Evolutionary conservation across 2,888 invertebrate species (phyloP), one percentile per base, ranked within the genome.

Genomic region (Frankliniella intonsa): DNA sequence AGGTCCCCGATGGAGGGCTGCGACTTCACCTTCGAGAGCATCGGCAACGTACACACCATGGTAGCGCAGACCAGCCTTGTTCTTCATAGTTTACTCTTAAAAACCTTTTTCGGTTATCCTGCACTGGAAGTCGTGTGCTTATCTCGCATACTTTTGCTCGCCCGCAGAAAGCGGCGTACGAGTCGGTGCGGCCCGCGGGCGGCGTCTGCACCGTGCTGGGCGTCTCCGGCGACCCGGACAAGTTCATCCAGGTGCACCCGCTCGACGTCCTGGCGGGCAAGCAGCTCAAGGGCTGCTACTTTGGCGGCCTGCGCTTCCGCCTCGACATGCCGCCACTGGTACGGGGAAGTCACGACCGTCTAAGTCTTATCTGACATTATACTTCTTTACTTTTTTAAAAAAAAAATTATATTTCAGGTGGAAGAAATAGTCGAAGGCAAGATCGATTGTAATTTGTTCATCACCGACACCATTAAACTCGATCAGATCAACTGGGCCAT

Each of bases 11-110:
- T 88, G 84, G 89, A 89, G 25, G 89, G 89, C 11, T 86, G 87
- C 82, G 89, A 89, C 84, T 89, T 86, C 84, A 89, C 89, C 0
- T 89, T 89, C 85, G 89, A 89, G 84, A 89, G 89, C 84, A 87
- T 89, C 82, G 89, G 89, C 51, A 89, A 76, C 69, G 69, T 76
- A 2, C 9, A 25, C 11, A 76, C 69, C 10, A 76, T 76, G 69
- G 69, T 76, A 25, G 69, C n/a, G 65, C 55, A 55, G 7, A 55
- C 1, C 55, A 55, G 7, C 55, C 7, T 55, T 55, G 7, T 55
- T 55, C 7, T 5, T 55, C 2, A 55, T 55, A 5, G 17, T 55
- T 55, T 55, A 5, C 17, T 55, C 7, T 55, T 38, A 38, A 38
- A 38, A 2, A 5, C 5, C 5, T 38, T 38, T 38, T 38, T 38